Evolutionary conservation across 92 coral and sea anemone genomes (phyloP).

Genomic region (Actinernus sp.): DNA sequence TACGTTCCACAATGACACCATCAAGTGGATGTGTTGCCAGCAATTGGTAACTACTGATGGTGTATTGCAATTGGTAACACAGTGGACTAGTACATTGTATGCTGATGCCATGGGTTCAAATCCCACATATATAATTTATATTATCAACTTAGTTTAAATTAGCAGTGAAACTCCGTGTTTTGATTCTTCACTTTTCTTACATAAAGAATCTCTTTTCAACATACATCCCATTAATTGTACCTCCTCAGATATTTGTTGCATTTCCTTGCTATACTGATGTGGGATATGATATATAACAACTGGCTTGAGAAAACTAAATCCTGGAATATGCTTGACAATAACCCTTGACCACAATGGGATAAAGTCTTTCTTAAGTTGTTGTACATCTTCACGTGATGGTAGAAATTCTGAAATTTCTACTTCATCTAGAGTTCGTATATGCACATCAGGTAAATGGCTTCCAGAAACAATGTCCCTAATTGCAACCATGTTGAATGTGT

Average conservation of each 20-base stretch:
- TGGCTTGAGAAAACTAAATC: background rate
- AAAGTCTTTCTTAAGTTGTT: slow-evolving; percentile 7
- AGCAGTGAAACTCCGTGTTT: too few species aligned
- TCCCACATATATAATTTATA: too few species aligned
- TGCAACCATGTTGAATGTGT: slow-evolving; percentile 50
- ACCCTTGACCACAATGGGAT: slow-evolving; percentile 18
- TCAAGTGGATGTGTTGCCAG: too few species aligned
- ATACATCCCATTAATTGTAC: too few species aligned
- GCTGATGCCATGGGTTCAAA: too few species aligned
- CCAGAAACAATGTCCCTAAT: slow-evolving; percentile 36
- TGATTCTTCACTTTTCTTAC: too few species aligned
- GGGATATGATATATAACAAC: slow-evolving; percentile 23
- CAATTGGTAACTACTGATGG: too few species aligned
- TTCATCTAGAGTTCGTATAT: slow-evolving; percentile 1
- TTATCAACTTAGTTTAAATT: too few species aligned
- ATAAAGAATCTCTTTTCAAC: too few species aligned
- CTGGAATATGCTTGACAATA: slow-evolving; percentile 12
- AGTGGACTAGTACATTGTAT: too few species aligned
- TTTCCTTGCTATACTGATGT: slow-evolving; percentile 18
- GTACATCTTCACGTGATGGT: slow-evolving; percentile 19
- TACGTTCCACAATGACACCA: too few species aligned
- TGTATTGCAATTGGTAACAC: too few species aligned
- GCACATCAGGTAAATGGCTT: slow-evolving; percentile 9
- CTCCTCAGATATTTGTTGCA: slow-evolving; percentile 11
- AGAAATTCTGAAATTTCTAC: slow-evolving; percentile 33